Percentiles rank a stretch among this genome's conserved stretches.
Conservation (phyloP, 2,113 vertebrate genomes). For the Vimba vimba region DNA sequence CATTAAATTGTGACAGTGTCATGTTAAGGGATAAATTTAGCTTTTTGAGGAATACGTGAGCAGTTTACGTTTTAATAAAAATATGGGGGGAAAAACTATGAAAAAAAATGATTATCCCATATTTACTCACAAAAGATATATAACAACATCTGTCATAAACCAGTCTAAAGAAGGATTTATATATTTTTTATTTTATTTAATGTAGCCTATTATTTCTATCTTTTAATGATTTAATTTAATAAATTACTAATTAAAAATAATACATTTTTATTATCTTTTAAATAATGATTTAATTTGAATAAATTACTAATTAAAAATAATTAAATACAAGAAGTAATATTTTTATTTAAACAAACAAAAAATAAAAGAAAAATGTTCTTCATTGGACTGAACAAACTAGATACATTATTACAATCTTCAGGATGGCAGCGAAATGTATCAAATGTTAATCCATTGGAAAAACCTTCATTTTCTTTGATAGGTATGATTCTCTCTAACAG, state of each 20-base stretch:
- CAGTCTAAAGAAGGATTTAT: not conserved
- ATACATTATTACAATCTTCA: not conserved
- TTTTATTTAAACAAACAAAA: too few relatives aligned
- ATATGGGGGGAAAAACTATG: too few relatives aligned
- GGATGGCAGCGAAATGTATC: not conserved
- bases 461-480: too few relatives aligned
- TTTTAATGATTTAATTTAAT: too few relatives aligned
- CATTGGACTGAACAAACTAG: too few relatives aligned
- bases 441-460: not conserved
- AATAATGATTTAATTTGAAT: too few relatives aligned
- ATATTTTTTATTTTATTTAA: not conserved
- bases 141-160: not conserved
- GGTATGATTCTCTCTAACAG: not conserved
- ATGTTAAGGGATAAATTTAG: not conserved
- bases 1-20: not conserved
- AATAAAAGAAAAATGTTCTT: too few relatives aligned
- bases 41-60: not conserved
- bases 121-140: not conserved
- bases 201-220: not conserved
- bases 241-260: too few relatives aligned
- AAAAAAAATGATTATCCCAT: not conserved
- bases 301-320: too few relatives aligned
- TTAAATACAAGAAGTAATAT: too few relatives aligned
- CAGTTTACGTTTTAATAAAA: not conserved
- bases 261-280: too few relatives aligned